Conservation (phyloP, 2,888 invertebrate species). For the Hartigia nigra region DNA sequence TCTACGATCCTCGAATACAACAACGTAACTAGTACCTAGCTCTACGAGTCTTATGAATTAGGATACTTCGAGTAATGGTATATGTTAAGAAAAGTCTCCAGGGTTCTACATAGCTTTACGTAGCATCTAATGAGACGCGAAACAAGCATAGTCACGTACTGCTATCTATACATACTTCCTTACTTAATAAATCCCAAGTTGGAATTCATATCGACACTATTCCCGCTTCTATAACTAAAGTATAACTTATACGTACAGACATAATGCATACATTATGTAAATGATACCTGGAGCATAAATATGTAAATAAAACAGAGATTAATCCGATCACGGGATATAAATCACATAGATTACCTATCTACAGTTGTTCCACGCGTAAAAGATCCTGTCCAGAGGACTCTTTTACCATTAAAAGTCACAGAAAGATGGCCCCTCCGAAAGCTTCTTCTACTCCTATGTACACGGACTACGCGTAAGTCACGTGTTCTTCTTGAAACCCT, state of each 20-base stretch:
- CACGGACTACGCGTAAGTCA: too few relatives aligned
- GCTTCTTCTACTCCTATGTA: too few relatives aligned
- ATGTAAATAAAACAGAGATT: not conserved
- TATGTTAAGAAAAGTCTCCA: not conserved
- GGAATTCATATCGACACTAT: not conserved
- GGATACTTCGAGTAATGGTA: not conserved
- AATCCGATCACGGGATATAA: too few relatives aligned
- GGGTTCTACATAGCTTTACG: not conserved
- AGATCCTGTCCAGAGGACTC: too few relatives aligned
- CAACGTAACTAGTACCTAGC: not conserved
- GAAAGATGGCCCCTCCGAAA: too few relatives aligned
- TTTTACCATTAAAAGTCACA: too few relatives aligned
- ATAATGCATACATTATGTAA: too few relatives aligned
- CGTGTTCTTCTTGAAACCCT: too few relatives aligned
- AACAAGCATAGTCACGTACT: not conserved
- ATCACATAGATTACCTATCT: too few relatives aligned
- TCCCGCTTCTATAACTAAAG: not conserved
- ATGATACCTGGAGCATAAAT: not conserved
- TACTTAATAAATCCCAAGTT: not conserved
- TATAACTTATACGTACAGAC: not conserved
- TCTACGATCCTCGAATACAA: not conserved
- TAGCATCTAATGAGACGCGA: not conserved
- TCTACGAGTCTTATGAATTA: not conserved
- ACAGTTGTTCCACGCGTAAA: too few relatives aligned
- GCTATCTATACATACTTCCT: not conserved